These are phyloP conservation scores for Dexiosoma caninum DNA, from an alignment of 2,888 invertebrate species.

Conservation along the genomic window DNA sequence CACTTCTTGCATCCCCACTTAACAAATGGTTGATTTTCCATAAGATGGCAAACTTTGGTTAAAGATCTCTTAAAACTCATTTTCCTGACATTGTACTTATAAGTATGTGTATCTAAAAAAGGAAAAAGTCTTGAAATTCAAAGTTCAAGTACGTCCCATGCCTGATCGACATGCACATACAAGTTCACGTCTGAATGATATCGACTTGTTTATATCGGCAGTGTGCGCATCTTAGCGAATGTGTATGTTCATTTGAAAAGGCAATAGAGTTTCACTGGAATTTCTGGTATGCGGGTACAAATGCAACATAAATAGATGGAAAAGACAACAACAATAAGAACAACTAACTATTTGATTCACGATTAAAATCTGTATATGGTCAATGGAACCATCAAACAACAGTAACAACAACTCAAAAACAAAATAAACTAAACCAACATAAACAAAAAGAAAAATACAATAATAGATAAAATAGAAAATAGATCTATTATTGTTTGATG, in stretches of 20 bases:
- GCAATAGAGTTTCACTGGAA: constrained; percentile 61
- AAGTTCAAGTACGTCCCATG: neutral
- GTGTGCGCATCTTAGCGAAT: neutral
- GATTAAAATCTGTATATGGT: constrained; percentile 39
- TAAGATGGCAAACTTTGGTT: too few species aligned
- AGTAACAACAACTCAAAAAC: constrained; percentile 2
- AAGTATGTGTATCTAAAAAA: too few species aligned
- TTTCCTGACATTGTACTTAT: too few species aligned
- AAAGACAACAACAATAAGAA: neutral
- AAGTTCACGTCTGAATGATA: neutral
- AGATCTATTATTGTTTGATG: too few species aligned
- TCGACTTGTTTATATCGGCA: neutral
- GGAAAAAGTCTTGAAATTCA: neutral
- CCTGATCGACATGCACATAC: neutral
- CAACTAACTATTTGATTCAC: neutral
- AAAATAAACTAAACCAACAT: constrained; percentile 13
- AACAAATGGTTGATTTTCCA: too few species aligned
- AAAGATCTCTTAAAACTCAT: too few species aligned
- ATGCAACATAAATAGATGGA: neutral
- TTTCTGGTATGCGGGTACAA: constrained; percentile 63
- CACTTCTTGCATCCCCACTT: too few species aligned
- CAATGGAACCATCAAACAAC: constrained; percentile 46
- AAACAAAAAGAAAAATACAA: constrained; percentile 1
- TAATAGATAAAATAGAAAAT: neutral
- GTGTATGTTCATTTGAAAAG: neutral